Evolutionary conservation across 2,113 vertebrate species (phyloP).

Genomic region (Cercopithecus mona): DNA sequence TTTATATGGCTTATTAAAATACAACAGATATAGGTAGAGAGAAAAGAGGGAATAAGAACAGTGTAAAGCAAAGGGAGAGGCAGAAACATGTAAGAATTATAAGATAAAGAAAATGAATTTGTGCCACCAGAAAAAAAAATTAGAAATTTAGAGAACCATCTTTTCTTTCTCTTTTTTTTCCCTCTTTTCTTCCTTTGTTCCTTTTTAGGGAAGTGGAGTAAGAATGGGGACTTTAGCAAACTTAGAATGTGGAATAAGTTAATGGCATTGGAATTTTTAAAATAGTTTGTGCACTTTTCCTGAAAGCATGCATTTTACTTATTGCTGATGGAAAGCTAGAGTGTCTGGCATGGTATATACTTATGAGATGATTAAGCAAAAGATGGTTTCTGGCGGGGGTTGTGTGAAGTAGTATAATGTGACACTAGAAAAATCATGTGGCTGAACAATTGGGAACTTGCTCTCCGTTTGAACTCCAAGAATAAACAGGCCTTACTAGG

Average conservation of each 20-base stretch:
- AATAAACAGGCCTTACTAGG: background rate
- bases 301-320: background rate
- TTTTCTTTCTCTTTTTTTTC: background rate
- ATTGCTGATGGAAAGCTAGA: background rate
- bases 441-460: background rate
- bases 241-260: background rate
- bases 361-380: background rate
- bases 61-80: background rate
- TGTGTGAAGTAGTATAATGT: background rate
- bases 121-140: background rate
- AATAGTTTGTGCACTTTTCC: background rate
- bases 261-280: background rate
- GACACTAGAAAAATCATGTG: background rate
- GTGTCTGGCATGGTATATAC: background rate
- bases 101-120: background rate
- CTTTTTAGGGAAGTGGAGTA: background rate
- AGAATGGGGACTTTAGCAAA: background rate
- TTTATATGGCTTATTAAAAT: background rate
- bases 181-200: background rate
- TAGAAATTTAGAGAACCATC: background rate
- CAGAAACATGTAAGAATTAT: background rate
- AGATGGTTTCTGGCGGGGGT: background rate
- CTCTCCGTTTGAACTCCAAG: background rate
- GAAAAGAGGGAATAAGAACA: background rate
- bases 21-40: background rate